These are phyloP conservation scores for Leptinotarsa tumamoca DNA, from an alignment of 2,888 invertebrate species.

Conservation along the genomic window DNA sequence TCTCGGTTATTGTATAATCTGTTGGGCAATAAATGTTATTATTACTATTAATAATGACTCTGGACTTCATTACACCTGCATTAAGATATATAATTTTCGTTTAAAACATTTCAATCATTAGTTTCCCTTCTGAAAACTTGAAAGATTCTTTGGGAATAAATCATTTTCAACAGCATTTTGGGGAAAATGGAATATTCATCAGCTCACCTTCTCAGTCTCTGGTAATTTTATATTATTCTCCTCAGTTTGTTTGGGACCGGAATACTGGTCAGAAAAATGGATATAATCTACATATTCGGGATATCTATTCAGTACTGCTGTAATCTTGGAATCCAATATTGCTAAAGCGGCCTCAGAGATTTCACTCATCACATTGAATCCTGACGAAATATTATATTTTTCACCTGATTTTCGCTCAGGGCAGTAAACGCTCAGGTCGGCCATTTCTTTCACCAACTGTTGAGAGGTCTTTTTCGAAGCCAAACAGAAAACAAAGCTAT, in stretches of 20 bases:
- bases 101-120: no score
- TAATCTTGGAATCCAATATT: conserved; percentile 85
- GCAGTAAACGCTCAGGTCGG: conserved; percentile 76
- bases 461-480: conserved; percentile 90
- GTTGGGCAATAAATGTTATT: no score
- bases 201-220: conserved; percentile 61
- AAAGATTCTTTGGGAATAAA: no score
- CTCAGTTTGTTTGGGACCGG: conserved; percentile 90
- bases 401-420: conserved; percentile 63
- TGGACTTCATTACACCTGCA: no score
- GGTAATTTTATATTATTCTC: conserved; percentile 60
- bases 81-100: no score
- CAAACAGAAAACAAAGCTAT: conserved; percentile 91
- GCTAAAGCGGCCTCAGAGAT: conserved; percentile 88
- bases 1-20: no score
- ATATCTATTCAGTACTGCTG: conserved; percentile 83
- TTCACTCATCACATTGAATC: conserved; percentile 84
- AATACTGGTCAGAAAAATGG: conserved; percentile 97
- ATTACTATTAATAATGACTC: no score
- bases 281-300: conserved; percentile 91
- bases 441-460: conserved; percentile 90
- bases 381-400: conserved; percentile 64
- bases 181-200: no score
- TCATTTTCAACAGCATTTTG: no score
- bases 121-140: no score